phyloP scores from a whole-genome alignment of 2,888 invertebrate species.

The Drosophila fulvimacula region DNA sequence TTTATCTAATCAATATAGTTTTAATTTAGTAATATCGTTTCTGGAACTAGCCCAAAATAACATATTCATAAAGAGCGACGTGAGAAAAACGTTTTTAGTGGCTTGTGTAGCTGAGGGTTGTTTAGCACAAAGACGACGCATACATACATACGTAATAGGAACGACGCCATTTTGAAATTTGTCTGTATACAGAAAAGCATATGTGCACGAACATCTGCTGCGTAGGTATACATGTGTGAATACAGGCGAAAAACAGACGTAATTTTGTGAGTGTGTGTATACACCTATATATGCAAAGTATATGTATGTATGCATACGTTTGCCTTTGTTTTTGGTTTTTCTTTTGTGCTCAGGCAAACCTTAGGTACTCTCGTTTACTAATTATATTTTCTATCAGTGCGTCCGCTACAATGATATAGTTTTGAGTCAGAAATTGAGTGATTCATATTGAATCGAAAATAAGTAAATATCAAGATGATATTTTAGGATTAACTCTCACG shows the following conservation, averaged over 20 bases:
- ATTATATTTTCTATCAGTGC: conserved; percentile 44
- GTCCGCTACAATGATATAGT: conserved; percentile 43
- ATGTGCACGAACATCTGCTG: conserved; percentile 6
- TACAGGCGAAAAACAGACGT: conserved; percentile 17
- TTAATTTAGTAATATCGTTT: conserved; percentile 24
- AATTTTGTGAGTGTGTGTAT: not conserved
- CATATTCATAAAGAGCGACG: conserved; percentile 26
- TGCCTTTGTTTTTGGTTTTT: conserved; percentile 37
- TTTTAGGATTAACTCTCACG: conserved; percentile 18
- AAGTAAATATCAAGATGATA: conserved; percentile 22
- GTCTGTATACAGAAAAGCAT: conserved; percentile 26
- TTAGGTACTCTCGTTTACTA: conserved; percentile 42
- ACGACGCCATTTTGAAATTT: conserved; percentile 57
- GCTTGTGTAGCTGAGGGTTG: conserved; percentile 5
- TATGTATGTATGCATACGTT: conserved; percentile 11
- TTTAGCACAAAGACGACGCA: conserved; percentile 24
- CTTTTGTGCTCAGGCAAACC: conserved; percentile 37
- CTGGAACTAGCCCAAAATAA: conserved; percentile 15
- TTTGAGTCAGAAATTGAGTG: conserved; percentile 41
- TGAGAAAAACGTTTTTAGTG: conserved; percentile 7
- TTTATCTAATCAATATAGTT: conserved; percentile 52
- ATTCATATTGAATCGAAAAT: conserved; percentile 81
- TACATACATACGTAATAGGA: conserved; percentile 17
- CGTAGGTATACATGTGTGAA: conserved; percentile 14
- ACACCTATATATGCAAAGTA: not conserved